Evolutionary conservation across 2,888 invertebrate species (phyloP).

Genomic region (Vesta saturnalis): DNA sequence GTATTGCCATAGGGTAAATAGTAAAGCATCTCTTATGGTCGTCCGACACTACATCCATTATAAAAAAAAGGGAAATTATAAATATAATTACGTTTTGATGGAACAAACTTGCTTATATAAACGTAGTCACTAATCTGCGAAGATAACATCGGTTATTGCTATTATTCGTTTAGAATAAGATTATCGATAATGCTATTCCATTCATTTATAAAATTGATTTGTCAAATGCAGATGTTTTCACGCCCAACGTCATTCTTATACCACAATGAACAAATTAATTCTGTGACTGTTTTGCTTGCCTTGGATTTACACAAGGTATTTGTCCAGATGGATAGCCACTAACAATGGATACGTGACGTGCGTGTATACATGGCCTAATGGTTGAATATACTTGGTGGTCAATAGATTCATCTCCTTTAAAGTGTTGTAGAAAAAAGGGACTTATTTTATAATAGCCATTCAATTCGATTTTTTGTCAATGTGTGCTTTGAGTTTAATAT

Average conservation of each 20-base stretch:
- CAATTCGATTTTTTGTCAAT: neutral
- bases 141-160: slow-evolving; percentile 8
- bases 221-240: slow-evolving; percentile 31
- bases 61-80: slow-evolving; percentile 56
- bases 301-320: slow-evolving; percentile 36
- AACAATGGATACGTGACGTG: slow-evolving; percentile 41
- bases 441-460: neutral
- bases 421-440: neutral
- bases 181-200: too few relatives aligned
- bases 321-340: slow-evolving; percentile 41
- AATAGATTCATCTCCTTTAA: slow-evolving; percentile 10
- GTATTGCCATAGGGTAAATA: slow-evolving; percentile 55
- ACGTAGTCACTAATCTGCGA: slow-evolving; percentile 40
- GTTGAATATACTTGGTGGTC: slow-evolving; percentile 20
- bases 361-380: slow-evolving; percentile 29
- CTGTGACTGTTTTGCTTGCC: slow-evolving; percentile 31
- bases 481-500: too few relatives aligned
- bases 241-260: slow-evolving; percentile 37
- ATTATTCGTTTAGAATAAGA: slow-evolving; percentile 20
- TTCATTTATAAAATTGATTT: slow-evolving; percentile 34
- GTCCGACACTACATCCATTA: slow-evolving; percentile 54
- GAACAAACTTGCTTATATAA: slow-evolving; percentile 52
- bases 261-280: slow-evolving; percentile 43
- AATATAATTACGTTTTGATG: slow-evolving; percentile 59
- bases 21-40: slow-evolving; percentile 55